Evolutionary conservation across 2,888 invertebrate genomes (phyloP).

Genomic region (Cerceris ruficornis): DNA sequence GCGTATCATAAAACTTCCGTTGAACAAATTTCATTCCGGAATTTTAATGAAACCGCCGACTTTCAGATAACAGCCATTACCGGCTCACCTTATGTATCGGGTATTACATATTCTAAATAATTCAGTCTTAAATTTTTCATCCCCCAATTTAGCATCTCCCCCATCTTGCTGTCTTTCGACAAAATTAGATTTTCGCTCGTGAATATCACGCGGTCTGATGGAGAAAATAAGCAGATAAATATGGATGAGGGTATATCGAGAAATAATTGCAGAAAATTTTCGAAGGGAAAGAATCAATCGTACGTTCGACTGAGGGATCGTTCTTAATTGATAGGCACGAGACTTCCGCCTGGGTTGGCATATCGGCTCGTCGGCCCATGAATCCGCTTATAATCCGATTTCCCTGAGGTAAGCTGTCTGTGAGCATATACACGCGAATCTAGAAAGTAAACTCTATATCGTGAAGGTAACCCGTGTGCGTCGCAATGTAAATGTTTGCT

Average conservation of each 20-base stretch:
- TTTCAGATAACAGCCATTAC: too few relatives aligned
- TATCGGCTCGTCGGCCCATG: conserved; percentile 59
- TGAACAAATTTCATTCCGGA: too few relatives aligned
- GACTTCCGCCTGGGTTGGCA: conserved; percentile 36
- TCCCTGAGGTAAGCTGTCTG: conserved; percentile 70
- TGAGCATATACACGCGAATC: conserved; percentile 68
- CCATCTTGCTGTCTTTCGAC: too few relatives aligned
- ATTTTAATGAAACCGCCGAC: too few relatives aligned
- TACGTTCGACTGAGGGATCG: conserved; percentile 24
- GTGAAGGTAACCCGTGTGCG: conserved; percentile 68
- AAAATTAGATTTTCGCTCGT: conserved; percentile 20
- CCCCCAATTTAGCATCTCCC: too few relatives aligned
- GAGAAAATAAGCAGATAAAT: conserved; percentile 43
- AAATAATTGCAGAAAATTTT: conserved; percentile 50
- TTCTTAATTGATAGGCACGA: conserved; percentile 62
- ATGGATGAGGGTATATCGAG: conserved; percentile 25
- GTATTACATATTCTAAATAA: too few relatives aligned
- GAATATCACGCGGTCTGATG: neutral
- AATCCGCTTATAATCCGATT: conserved; percentile 71
- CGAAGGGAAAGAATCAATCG: conserved; percentile 25
- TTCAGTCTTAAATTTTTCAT: too few relatives aligned
- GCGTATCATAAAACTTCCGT: too few relatives aligned
- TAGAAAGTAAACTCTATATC: conserved; percentile 72
- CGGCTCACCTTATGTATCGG: too few relatives aligned
- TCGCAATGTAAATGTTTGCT: conserved; percentile 74